Percentiles rank a stretch among this genome's conserved stretches.
Evolutionary conservation across 2,113 vertebrate genomes (phyloP).

Genomic region (Ceyx margarethae): DNA sequence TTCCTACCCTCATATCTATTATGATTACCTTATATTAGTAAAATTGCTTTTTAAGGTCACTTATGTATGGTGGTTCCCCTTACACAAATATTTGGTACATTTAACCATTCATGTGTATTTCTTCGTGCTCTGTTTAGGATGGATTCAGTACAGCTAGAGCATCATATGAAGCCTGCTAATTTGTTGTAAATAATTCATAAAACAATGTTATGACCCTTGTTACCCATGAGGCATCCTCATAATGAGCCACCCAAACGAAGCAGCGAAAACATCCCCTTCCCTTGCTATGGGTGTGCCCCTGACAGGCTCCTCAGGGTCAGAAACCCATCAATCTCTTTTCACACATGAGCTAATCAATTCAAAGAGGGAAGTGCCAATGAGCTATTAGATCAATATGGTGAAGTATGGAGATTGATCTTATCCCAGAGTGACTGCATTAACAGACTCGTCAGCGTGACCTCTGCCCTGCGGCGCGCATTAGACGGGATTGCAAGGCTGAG

Average conservation of each 20-base stretch:
- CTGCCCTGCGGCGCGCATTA: conserved; percentile 78
- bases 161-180: neutral
- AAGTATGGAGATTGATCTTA: conserved; percentile 89
- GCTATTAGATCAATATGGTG: conserved; percentile 82
- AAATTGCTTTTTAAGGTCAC: conserved; percentile 49
- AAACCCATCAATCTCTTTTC: conserved; percentile 72
- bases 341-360: conserved; percentile 66
- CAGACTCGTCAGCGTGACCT: conserved; percentile 83
- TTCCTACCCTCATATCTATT: conserved; percentile 55
- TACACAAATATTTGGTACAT: conserved; percentile 2
- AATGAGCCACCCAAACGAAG: conserved; percentile 11
- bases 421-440: conserved; percentile 87
- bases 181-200: conserved; percentile 44
- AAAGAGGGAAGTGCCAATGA: conserved; percentile 74
- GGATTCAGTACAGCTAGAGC: neutral
- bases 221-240: neutral
- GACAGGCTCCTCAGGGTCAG: conserved; percentile 59
- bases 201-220: neutral
- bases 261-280: neutral
- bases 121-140: neutral
- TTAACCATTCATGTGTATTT: neutral
- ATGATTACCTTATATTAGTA: conserved; percentile 51
- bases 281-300: neutral
- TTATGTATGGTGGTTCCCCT: neutral
- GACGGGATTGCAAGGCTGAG: conserved; percentile 75